These are phyloP conservation scores for Dendrolimus houi DNA, from an alignment of 2,888 invertebrate genomes.

Conservation along the genomic window DNA sequence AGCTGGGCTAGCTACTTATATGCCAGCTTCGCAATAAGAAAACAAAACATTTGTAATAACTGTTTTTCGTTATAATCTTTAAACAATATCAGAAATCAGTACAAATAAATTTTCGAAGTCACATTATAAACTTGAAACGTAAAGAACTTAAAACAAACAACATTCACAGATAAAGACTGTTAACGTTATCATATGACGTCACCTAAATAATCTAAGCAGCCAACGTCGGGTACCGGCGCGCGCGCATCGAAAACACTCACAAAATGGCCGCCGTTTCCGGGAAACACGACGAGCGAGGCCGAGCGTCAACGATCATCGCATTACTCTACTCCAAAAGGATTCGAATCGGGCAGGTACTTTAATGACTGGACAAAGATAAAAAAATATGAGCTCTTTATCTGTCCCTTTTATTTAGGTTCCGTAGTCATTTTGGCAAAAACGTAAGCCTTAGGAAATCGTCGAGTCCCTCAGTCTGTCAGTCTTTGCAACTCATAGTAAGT, in stretches of 20 bases:
- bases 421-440: too few species aligned
- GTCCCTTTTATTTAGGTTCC: too few species aligned
- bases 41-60: too few species aligned
- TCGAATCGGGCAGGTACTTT: background rate
- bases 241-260: constrained; percentile 14
- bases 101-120: too few species aligned
- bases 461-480: too few species aligned
- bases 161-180: constrained; percentile 1
- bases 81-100: too few species aligned
- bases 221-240: constrained; percentile 13
- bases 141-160: background rate
- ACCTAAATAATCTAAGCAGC: background rate
- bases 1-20: too few species aligned
- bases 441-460: too few species aligned
- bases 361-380: background rate
- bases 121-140: too few species aligned
- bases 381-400: background rate
- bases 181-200: background rate
- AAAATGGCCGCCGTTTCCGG: constrained; percentile 45
- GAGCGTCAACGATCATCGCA: constrained; percentile 16
- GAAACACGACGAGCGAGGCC: constrained; percentile 33
- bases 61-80: too few species aligned
- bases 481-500: too few species aligned
- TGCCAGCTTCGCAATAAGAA: too few species aligned
- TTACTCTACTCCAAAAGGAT: constrained; percentile 8